phyloP scores from a whole-genome alignment of 2,113 vertebrate genomes.

The Limnothrissa miodon region DNA sequence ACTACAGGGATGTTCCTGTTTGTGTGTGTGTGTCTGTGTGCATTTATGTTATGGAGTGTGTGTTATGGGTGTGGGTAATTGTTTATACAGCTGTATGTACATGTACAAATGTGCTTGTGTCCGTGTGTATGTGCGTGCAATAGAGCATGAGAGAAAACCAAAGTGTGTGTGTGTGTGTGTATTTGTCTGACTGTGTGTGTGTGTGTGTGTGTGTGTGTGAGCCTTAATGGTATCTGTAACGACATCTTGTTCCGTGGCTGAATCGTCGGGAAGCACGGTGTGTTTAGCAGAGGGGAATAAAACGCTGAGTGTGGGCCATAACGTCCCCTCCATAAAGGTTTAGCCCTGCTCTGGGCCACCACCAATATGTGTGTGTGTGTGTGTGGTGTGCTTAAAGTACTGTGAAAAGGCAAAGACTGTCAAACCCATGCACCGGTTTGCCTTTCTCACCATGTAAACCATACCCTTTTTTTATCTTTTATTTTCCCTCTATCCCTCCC shows the following conservation, averaged over 20 bases:
- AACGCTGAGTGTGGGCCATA: slow-evolving; percentile 3
- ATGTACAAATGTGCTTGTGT: not conserved
- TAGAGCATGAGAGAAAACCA: slow-evolving; percentile 50
- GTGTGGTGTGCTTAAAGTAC: not conserved
- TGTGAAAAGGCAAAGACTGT: slow-evolving; percentile 14
- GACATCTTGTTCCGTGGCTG: not conserved
- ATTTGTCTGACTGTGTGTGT: slow-evolving; percentile 16
- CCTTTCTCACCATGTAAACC: not conserved
- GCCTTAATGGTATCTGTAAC: not conserved
- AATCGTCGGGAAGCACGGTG: not conserved
- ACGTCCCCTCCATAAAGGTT: slow-evolving; percentile 38
- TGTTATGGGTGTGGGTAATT: not conserved
- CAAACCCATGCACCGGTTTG: not conserved
- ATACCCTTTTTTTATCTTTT: not conserved
- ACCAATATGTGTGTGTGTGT: slow-evolving; percentile 9
- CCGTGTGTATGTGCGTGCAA: slow-evolving; percentile 23
- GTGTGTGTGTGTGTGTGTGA: slow-evolving; percentile 15
- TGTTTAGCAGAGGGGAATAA: slow-evolving; percentile 1
- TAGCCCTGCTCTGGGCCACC: slow-evolving; percentile 46
- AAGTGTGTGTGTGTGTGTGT: slow-evolving; percentile 48
- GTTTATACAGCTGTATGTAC: not conserved
- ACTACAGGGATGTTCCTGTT: not conserved
- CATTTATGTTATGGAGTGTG: not conserved
- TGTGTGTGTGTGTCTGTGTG: slow-evolving; percentile 24
- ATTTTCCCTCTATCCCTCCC: not conserved